Conservation (phyloP, 2,888 invertebrate species). For the Eupithecia vulgata region DNA sequence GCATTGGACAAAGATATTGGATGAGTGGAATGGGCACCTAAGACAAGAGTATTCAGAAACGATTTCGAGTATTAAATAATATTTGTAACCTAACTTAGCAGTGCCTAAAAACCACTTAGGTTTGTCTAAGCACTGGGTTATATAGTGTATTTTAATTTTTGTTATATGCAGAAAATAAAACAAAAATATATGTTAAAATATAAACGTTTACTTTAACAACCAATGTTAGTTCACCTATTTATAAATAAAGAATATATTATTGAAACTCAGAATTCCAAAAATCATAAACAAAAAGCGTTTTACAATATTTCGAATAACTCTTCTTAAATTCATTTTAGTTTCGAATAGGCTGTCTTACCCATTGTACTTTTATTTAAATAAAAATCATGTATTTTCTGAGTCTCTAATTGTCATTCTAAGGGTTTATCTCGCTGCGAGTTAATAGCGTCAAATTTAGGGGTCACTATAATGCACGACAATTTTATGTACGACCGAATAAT, state of each 20-base stretch:
- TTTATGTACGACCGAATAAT: too few relatives aligned
- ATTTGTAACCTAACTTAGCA: too few relatives aligned
- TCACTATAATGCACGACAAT: too few relatives aligned
- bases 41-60: too few relatives aligned
- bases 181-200: constrained; percentile 58
- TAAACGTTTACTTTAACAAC: constrained; percentile 53
- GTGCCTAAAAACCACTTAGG: too few relatives aligned
- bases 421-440: not conserved
- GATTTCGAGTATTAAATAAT: too few relatives aligned
- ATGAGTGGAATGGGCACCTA: too few relatives aligned
- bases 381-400: not conserved
- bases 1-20: too few relatives aligned
- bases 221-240: constrained; percentile 27
- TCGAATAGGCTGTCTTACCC: not conserved
- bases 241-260: constrained; percentile 1
- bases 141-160: too few relatives aligned
- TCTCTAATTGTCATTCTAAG: not conserved
- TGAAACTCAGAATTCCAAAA: not conserved
- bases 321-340: not conserved
- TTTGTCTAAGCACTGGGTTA: too few relatives aligned
- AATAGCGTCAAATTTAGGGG: not conserved
- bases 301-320: not conserved
- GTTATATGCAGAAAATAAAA: constrained; percentile 37
- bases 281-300: not conserved
- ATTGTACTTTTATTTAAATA: not conserved